Base-by-base conservation (phyloP, 2,113 vertebrate genomes). In the Nanger granti region DNA sequence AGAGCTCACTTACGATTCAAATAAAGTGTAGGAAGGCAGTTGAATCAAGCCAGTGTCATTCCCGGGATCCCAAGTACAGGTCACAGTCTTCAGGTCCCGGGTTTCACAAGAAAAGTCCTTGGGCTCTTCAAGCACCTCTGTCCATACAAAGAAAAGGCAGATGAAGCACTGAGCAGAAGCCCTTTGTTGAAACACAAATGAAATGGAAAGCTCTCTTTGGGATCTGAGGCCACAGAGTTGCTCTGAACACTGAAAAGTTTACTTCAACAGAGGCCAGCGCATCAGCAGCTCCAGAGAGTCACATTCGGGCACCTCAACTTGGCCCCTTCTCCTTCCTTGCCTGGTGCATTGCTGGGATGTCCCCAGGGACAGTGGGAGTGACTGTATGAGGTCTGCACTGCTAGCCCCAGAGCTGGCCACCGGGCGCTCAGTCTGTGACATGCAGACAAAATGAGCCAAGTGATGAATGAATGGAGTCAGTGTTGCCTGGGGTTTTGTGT, bases 101-200 rank as follows among this genome's bases (percentile, higher is more conserved):
- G 99, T 99, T 95, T 99, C 97, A 97, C 99, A 99, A 59, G 95
- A 98, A 96, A 99, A 97, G 84, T 98, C n/a, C 76, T 94, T 82
- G 90, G 99, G 99, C 57, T 83, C 83, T 76, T 98, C 97, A n/a
- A 99, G 98, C 18, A 97, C 86, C 86, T 96, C 99, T 99, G 87
- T 97, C 41, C 96, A 13, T 15, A 92, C 24, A 96, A 93, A 92
- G 69, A 41, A 85, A 95, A 83, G n/a, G 64, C 13, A 97, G 55
- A 94, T 12, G 8, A 34, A 57, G 92, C 22, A 34, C 2, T 29
- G 26, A 14, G 52, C 93, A 52, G 94, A 96, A 24, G 20, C n/a
- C 47, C 15, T 73, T 83, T 12, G 82, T 20, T 64, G 44, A 41
- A 93, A 84, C 29, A 28, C 57, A 66, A 29, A 7, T 29, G 17